phyloP scores from a whole-genome alignment of 2,797 vertebrate species.

The Sebastes baramenuke region DNA sequence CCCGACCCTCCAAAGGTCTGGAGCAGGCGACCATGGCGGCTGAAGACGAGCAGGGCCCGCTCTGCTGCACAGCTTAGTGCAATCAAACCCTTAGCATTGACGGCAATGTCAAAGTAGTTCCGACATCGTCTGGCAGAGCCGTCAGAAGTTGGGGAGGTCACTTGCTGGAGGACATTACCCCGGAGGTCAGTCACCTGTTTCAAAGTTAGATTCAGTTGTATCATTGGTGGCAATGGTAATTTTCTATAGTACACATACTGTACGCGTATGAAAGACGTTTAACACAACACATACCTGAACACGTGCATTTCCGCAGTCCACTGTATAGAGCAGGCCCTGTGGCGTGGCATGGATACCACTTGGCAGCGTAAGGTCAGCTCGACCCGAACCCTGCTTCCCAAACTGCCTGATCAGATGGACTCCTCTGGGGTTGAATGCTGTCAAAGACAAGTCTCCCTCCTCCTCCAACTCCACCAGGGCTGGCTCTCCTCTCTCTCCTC shows the following conservation, averaged over 20 bases:
- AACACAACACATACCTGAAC: constrained; percentile 75
- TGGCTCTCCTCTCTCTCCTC: constrained; percentile 55
- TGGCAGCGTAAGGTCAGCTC: constrained; percentile 83
- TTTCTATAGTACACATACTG: background rate
- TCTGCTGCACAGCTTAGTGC: constrained; percentile 84
- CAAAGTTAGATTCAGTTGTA: constrained; percentile 21
- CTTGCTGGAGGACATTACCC: constrained; percentile 84
- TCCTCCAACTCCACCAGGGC: constrained; percentile 69
- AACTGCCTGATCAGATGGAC: constrained; percentile 77
- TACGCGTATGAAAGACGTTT: background rate
- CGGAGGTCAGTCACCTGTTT: constrained; percentile 78
- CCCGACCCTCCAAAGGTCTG: constrained; percentile 81
- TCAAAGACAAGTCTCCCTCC: constrained; percentile 45
- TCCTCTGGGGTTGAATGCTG: constrained; percentile 29
- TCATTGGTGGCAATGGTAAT: background rate
- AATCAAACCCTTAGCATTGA: constrained; percentile 83
- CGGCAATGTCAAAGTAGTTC: constrained; percentile 87
- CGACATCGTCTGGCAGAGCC: constrained; percentile 70
- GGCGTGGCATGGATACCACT: constrained; percentile 82
- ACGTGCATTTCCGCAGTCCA: constrained; percentile 86
- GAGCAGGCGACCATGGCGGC: constrained; percentile 82
- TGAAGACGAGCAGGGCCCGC: constrained; percentile 83
- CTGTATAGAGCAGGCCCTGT: constrained; percentile 83
- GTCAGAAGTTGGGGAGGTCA: constrained; percentile 65
- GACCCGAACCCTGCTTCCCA: constrained; percentile 86